A percentile compares a stretch with the other conserved stretches of the same genome.
Conservation (phyloP, 2,113 vertebrate genomes). For the Tachysurus vachellii region DNA sequence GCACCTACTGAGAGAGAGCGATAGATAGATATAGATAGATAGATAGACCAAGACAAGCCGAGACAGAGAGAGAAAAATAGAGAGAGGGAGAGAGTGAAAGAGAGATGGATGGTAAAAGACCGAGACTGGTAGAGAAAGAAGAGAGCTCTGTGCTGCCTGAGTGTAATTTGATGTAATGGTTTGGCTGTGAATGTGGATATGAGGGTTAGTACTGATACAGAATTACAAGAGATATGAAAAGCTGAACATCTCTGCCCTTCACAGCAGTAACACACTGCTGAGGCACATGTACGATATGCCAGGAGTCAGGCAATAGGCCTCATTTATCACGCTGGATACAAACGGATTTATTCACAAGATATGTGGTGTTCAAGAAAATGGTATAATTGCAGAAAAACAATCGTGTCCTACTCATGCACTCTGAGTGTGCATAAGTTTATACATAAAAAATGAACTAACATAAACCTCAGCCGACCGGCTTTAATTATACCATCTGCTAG, state of each 20-base stretch:
- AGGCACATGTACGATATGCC: constrained; percentile 42
- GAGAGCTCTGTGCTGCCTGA: constrained; percentile 45
- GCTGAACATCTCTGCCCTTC: constrained; percentile 41
- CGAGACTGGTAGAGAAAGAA: constrained; percentile 3
- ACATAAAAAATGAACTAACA: neutral
- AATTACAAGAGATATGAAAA: constrained; percentile 40
- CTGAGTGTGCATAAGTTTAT: neutral
- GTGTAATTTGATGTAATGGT: constrained; percentile 53
- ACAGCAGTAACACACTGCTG: constrained; percentile 25
- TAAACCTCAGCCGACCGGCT: neutral
- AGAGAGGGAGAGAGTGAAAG: neutral
- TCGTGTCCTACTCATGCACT: neutral
- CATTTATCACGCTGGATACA: neutral
- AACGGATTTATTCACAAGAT: neutral
- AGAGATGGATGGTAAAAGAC: constrained; percentile 19
- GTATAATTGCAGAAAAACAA: neutral
- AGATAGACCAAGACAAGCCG: neutral
- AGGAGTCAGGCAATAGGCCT: neutral
- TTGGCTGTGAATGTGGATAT: constrained; percentile 44
- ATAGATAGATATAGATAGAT: constrained; percentile 1
- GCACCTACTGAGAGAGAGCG: constrained; percentile 44
- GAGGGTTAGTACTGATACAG: constrained; percentile 41
- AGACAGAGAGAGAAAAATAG: constrained; percentile 19
- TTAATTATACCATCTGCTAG: neutral
- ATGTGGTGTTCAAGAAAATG: neutral